Evolutionary conservation across 2,797 vertebrate genomes (phyloP), one percentile per base, ranked within the genome.

Genomic region (Nannoperca australis): DNA sequence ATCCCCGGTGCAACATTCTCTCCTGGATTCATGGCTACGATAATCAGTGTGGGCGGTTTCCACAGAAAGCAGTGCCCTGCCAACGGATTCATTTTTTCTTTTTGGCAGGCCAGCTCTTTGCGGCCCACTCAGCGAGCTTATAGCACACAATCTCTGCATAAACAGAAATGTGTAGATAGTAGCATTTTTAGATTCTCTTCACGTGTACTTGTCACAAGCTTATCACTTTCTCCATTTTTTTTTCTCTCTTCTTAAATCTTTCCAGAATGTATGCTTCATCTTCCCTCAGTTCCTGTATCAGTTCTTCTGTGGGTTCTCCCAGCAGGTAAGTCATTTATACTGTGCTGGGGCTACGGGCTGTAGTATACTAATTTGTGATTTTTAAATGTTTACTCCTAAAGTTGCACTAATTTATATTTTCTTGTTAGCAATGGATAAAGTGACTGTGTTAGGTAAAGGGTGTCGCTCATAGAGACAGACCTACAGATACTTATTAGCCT

Each of bases 271-370:
- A 86, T 99, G 98, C 94, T 99, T 99, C 96, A 99, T 99, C 91
- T 98, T 99, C 90, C 98, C 98, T 90, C 98, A 99, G 95, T 99
- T 99, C 95, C 96, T 99, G 36, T 99, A 98, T 95, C 98, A 99
- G 94, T 99, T 99, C 95, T 99, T 98, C 96, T 99, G 97, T 87
- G 98, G 98, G 49, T 99, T 99, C 94, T 99, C 98, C 69, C 98
- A 99, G 92, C 98, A 99, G 97, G 98, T 99, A 90, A 90, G 94
- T 92, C 3, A 36, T 65, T 44, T 7, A 47, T 51, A 55, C 53
- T 38, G 20, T 15, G 30, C 47, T 30, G 9, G 27, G 38, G 11
- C n/a, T 51, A 8, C 22, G 64, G 15, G 42, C 44, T 47, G 22
- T 20, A 18, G 32, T 11, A 20, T 13, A 42, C 14, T 7, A 17